These are phyloP conservation scores for Brachypteracias leptosomus DNA, from an alignment of 2,113 vertebrate species.

Conservation along the genomic window DNA sequence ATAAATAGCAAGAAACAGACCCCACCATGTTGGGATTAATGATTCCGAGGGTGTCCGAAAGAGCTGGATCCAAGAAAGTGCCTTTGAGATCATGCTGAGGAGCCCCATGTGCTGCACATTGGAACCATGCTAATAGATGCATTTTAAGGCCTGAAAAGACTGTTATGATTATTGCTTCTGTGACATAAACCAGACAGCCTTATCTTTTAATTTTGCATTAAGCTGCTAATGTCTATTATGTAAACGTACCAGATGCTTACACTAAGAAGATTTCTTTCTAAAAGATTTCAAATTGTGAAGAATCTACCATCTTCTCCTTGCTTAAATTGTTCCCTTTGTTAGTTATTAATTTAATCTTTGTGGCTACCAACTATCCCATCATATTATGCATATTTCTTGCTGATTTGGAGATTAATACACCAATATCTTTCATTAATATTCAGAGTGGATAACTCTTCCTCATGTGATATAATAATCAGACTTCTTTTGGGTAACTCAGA, in stretches of 20 bases:
- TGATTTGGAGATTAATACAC: neutral
- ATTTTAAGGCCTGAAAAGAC: conserved; percentile 19
- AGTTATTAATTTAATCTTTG: neutral
- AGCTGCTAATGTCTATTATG: conserved; percentile 29
- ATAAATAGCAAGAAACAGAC: neutral
- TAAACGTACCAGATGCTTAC: neutral
- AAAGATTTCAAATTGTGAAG: neutral
- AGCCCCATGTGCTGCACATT: neutral
- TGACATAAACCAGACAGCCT: neutral
- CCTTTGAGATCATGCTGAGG: neutral
- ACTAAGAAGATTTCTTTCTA: neutral
- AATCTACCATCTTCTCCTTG: neutral
- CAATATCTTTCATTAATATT: neutral
- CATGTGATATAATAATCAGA: neutral
- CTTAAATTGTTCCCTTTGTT: neutral
- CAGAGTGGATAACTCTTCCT: neutral
- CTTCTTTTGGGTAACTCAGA: neutral
- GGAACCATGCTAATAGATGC: neutral
- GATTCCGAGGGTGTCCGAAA: neutral
- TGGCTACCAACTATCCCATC: neutral
- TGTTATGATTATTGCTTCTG: neutral
- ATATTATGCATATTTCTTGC: neutral
- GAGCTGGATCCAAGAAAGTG: neutral
- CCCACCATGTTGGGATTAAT: neutral
- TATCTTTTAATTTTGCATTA: conserved; percentile 38